Evolutionary conservation across 2,797 vertebrate genomes (phyloP), one percentile per base, ranked within the genome.

Genomic region (Microctenopoma lineatum): DNA sequence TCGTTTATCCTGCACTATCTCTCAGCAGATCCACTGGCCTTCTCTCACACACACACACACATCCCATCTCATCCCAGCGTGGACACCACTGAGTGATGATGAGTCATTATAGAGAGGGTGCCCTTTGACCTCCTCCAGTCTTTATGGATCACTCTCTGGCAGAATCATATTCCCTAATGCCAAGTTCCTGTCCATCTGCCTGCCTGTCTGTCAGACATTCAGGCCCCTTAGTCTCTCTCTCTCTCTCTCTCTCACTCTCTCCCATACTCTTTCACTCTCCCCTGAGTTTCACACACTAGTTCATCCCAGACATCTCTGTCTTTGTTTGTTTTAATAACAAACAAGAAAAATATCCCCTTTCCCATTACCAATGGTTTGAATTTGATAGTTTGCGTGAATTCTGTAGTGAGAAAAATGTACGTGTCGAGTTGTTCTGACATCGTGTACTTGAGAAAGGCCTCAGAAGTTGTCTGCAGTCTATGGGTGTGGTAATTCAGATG

Each of bases 201-300:
- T 91, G 92, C 89, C 92, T 94, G 85, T 94, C 93, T 94, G 93
- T 94, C 94, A 93, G 90, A 86, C 83, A 64, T 76, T 87, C 75
- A 84, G 76, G 79, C 80, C 87, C 84, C 73, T 84, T 70, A 75
- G 81, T 94, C 93, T 93, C 71, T 59, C 56, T 80, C 47, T 77
- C 65, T 74, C 54, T 61, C 34, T 51, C 72, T 64, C 72, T 64
- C 57, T 77, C 81, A 76, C 84, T 18, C 44, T 44, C 41, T 80
- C 65, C 39, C 62, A 47, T 55, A 44, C 32, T 72, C 67, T 79
- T 47, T 68, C 59, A 9, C 57, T 64, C 57, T 77, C 81, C 77
- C 84, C 58, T 60, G 84, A 74, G 77, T 86, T 91, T 92, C 90
- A 90, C 88, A 92, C 87, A 89, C 75, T 79, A 90, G 75, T 91